Percentiles rank a stretch among this genome's conserved stretches.
These are phyloP conservation scores for Himalopsyche phryganea DNA, from an alignment of 1,140 invertebrate genomes.

Conservation along the genomic window DNA sequence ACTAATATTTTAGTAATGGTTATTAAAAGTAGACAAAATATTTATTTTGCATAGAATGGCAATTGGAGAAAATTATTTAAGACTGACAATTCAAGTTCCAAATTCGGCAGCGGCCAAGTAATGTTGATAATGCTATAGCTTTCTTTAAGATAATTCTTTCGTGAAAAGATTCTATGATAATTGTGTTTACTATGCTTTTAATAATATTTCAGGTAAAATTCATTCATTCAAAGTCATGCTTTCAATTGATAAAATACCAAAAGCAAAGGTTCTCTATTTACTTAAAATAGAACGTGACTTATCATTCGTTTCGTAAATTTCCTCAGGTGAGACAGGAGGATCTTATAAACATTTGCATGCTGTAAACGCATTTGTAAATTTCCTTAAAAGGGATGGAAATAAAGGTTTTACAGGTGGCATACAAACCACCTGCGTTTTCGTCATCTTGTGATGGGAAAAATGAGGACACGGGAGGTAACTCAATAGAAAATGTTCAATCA, in stretches of 20 bases:
- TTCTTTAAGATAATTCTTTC: too few relatives aligned
- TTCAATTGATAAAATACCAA: neutral
- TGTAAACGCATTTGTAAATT: slow-evolving; percentile 8
- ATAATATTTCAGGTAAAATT: too few relatives aligned
- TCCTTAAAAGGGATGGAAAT: neutral
- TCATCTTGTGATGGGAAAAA: slow-evolving; percentile 19
- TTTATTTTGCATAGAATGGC: too few relatives aligned
- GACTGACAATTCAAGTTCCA: too few relatives aligned
- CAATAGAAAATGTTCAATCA: slow-evolving; percentile 1
- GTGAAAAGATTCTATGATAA: too few relatives aligned
- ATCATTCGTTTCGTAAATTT: slow-evolving; percentile 24
- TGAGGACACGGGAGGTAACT: slow-evolving; percentile 8
- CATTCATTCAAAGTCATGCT: too few relatives aligned
- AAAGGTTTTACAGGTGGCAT: neutral
- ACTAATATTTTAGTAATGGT: too few relatives aligned
- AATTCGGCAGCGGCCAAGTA: too few relatives aligned
- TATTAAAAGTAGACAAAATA: too few relatives aligned
- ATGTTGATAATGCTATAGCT: too few relatives aligned
- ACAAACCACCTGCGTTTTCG: slow-evolving; percentile 21
- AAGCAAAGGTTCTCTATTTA: neutral
- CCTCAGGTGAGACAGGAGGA: slow-evolving; percentile 16
- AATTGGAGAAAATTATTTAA: too few relatives aligned
- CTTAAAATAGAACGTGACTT: slow-evolving; percentile 12
- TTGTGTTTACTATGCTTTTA: too few relatives aligned
- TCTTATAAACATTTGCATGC: slow-evolving; percentile 13